Conservation (phyloP, 2,888 invertebrate species). For the Zaprionus bogoriensis region DNA sequence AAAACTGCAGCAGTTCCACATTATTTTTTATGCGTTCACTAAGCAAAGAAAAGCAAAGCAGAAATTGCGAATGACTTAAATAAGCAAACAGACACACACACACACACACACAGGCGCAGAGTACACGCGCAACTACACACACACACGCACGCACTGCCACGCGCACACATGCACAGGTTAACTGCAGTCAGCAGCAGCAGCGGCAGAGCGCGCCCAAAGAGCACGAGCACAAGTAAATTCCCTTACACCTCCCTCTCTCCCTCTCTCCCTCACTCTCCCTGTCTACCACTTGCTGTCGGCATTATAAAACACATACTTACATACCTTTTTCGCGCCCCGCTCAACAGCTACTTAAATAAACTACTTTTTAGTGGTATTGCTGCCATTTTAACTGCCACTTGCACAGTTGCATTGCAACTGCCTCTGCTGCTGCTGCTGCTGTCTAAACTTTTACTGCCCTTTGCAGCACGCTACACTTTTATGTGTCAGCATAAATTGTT, state of each 20-base stretch:
- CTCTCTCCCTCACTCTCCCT: background rate
- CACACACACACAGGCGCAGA: background rate
- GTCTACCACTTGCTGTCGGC: background rate
- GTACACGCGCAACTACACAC: background rate
- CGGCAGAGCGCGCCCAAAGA: background rate
- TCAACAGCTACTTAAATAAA: slow-evolving; percentile 64
- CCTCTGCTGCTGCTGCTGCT: slow-evolving; percentile 1
- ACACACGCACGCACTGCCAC: background rate
- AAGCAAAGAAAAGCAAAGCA: slow-evolving; percentile 70
- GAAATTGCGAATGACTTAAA: slow-evolving; percentile 74
- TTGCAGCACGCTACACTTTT: slow-evolving; percentile 24
- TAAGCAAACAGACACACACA: slow-evolving; percentile 57
- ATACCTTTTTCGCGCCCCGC: slow-evolving; percentile 47
- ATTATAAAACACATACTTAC: slow-evolving; percentile 36
- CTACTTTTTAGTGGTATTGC: slow-evolving; percentile 55
- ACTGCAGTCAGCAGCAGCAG: slow-evolving; percentile 12
- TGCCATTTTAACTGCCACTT: slow-evolving; percentile 39
- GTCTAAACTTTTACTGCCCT: slow-evolving; percentile 43
- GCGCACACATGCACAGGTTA: background rate
- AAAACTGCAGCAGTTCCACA: slow-evolving; percentile 49
- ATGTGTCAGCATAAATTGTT: slow-evolving; percentile 60
- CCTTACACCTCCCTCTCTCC: slow-evolving; percentile 23
- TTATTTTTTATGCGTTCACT: slow-evolving; percentile 73
- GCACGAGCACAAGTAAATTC: slow-evolving; percentile 23
- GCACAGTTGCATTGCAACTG: slow-evolving; percentile 1